These are phyloP conservation scores for Phaonia tiefii DNA, from an alignment of 2,888 invertebrate genomes.

Conservation along the genomic window DNA sequence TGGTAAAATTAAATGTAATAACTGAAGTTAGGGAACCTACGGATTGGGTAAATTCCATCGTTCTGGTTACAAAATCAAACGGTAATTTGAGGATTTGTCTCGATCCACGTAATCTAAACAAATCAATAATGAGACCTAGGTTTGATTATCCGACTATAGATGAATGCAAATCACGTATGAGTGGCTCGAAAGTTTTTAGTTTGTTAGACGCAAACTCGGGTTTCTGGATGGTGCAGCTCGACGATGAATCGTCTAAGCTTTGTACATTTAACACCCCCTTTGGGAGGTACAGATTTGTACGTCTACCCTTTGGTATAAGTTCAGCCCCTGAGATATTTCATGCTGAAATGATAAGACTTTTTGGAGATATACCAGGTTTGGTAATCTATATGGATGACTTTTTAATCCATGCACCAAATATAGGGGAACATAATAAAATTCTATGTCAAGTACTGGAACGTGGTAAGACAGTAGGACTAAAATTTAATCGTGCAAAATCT, in stretches of 20 bases:
- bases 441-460: not conserved
- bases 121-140: no score
- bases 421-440: not conserved
- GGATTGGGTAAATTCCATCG: no score
- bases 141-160: not conserved
- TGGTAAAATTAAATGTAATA: no score
- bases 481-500: not conserved
- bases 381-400: slow-evolving; percentile 19
- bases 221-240: slow-evolving; percentile 27
- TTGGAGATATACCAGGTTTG: slow-evolving; percentile 51
- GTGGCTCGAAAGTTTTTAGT: slow-evolving; percentile 1
- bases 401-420: not conserved
- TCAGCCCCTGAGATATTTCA: slow-evolving; percentile 54
- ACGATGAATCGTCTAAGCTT: slow-evolving; percentile 65
- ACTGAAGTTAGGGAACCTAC: no score
- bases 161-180: slow-evolving; percentile 2
- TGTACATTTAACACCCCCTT: slow-evolving; percentile 68
- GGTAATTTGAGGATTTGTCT: slow-evolving; percentile 21
- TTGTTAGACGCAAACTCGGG: slow-evolving; percentile 12
- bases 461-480: not conserved
- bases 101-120: slow-evolving; percentile 21
- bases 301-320: slow-evolving; percentile 59
- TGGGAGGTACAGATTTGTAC: slow-evolving; percentile 65
- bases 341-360: slow-evolving; percentile 39
- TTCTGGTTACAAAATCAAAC: slow-evolving; percentile 10